Conservation (phyloP, 2,113 vertebrate genomes). For the Corapipo altera region DNA sequence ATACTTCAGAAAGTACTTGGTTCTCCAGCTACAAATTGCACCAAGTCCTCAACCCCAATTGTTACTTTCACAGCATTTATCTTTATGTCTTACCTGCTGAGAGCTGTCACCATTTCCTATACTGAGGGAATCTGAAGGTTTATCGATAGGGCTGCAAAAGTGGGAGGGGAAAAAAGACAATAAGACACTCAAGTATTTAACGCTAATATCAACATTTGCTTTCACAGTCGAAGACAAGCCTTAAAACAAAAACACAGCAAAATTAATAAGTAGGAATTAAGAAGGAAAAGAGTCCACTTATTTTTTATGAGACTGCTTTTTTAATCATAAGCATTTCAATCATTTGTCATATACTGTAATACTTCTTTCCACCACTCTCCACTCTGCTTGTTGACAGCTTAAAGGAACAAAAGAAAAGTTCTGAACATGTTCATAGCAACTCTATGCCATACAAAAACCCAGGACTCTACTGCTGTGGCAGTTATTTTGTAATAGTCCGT, state of each 20-base stretch:
- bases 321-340: background rate
- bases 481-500: background rate
- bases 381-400: background rate
- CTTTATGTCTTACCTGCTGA: slow-evolving; percentile 85
- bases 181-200: background rate
- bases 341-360: background rate
- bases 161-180: slow-evolving; percentile 47
- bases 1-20: background rate
- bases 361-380: background rate
- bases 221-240: background rate
- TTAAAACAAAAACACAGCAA: background rate
- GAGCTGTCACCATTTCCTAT: slow-evolving; percentile 95
- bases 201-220: background rate
- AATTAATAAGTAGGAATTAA: background rate
- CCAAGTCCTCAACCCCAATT: background rate
- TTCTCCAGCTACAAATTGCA: background rate
- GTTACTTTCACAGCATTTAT: background rate
- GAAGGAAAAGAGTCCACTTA: background rate
- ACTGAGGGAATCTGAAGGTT: slow-evolving; percentile 92
- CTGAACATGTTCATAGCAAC: background rate
- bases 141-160: slow-evolving; percentile 89
- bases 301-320: background rate
- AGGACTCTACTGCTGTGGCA: background rate
- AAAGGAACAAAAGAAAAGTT: background rate
- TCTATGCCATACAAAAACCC: background rate